Evolutionary conservation across 2,113 vertebrate genomes (phyloP), one percentile per base, ranked within the genome.

Genomic region (Ia io): DNA sequence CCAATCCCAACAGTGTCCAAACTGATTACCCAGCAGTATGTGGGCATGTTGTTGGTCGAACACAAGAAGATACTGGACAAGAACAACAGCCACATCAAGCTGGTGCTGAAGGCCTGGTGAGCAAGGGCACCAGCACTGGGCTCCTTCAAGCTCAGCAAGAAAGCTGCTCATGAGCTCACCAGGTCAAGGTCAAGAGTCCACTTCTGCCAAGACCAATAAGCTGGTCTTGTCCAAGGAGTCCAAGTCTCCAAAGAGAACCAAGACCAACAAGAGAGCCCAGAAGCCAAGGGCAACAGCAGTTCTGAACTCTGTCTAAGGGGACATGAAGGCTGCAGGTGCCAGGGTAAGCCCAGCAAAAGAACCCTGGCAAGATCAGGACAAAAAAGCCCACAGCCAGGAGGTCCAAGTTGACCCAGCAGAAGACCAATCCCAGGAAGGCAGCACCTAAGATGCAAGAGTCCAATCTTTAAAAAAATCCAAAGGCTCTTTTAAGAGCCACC

Each of bases 401-500:
- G 0, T 8, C 97, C 0, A 97, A 97, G 2, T 1, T 95, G 0
- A 95, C 5, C 23, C 35, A 90, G 59, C 80, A 97, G 40, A 77
- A 97, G 0, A 51, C 78, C 0, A 98, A 98, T 0, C 20, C 25
- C 0, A 97, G 97, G 85, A 98, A 97, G 37, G 89, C 56, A 0
- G 25, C 93, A 0, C 82, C 95, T 0, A 97, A 95, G 16, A 98
- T 97, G 1, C 98, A 97, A 94, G 4, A 18, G 6, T 12, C 8
- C 0, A 4, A 1, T 65, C 70, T 67, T 90, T 59, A 56, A 44
- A 67, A 87, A 76, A 96, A 95, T 44, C 95, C 87, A 98, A 98
- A 95, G 98, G 98, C 98, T 98, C 98, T 98, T 98, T 98, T 98
- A 97, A 98, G 98, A 98, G 98, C 98, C 98, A 98, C 97, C 47